Conservation (phyloP, 2,888 invertebrate species). For the Maniola hyperantus region DNA sequence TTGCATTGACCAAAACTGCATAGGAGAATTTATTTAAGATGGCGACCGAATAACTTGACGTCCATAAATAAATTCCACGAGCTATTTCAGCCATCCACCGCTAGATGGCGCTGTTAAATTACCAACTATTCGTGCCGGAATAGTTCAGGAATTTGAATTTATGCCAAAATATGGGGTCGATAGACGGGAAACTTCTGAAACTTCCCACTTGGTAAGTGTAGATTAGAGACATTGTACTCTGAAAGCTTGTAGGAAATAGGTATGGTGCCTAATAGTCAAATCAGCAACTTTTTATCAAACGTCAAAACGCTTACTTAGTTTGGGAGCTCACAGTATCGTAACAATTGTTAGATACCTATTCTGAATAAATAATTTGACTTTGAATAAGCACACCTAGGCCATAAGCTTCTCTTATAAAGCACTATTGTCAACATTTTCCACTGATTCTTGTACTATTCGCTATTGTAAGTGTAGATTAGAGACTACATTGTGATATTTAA, state of each 20-base stretch:
- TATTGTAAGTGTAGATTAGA: constrained; percentile 59
- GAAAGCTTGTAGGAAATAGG: not conserved
- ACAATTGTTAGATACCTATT: no score
- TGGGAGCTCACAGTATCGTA: no score
- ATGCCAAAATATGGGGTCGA: constrained; percentile 58
- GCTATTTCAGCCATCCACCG: constrained; percentile 52
- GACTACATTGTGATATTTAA: constrained; percentile 40
- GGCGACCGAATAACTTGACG: constrained; percentile 20
- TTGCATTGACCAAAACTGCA: constrained; percentile 18
- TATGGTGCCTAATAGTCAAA: no score
- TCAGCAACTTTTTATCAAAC: no score
- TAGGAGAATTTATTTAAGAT: constrained; percentile 26
- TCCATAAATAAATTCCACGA: constrained; percentile 33
- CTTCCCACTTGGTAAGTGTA: constrained; percentile 53
- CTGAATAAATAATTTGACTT: no score
- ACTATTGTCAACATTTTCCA: not conserved
- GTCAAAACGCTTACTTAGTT: no score
- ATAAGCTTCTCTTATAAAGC: no score
- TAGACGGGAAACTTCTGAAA: constrained; percentile 48
- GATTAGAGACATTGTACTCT: constrained; percentile 48
- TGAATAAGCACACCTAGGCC: no score
- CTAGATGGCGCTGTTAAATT: constrained; percentile 64
- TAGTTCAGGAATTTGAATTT: constrained; percentile 59
- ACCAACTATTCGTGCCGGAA: constrained; percentile 52
- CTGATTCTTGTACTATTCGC: constrained; percentile 43